A percentile compares a stretch with the other conserved stretches of the same genome.
Evolutionary conservation across 2,888 invertebrate genomes (phyloP).

Genomic region (Leptogaster cylindrica): DNA sequence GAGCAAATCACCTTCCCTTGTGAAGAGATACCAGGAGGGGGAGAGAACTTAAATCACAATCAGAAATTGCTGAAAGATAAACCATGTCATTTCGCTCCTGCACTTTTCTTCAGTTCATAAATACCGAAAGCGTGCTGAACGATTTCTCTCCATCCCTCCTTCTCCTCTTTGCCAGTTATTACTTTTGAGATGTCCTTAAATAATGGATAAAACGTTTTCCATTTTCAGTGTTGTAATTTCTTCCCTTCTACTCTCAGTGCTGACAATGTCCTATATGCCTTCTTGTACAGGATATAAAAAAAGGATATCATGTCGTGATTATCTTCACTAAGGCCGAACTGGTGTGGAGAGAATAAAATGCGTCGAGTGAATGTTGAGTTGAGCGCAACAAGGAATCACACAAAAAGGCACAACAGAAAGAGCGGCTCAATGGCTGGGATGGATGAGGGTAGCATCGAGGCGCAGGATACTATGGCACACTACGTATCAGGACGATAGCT

Average conservation of each 20-base stretch:
- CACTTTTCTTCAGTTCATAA: constrained; percentile 1
- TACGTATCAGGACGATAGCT: constrained; percentile 17
- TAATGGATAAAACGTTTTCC: constrained; percentile 37
- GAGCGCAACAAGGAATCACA: constrained; percentile 35
- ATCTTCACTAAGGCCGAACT: constrained; percentile 39
- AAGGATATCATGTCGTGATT: constrained; percentile 41
- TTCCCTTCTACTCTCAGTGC: neutral
- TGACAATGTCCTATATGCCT: constrained; percentile 32
- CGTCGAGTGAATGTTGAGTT: constrained; percentile 33
- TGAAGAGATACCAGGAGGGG: no score
- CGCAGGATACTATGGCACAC: constrained; percentile 3
- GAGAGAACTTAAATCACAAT: neutral
- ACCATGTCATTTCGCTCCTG: constrained; percentile 16
- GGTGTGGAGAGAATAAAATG: constrained; percentile 38
- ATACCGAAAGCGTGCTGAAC: constrained; percentile 25
- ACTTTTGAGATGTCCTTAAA: constrained; percentile 38
- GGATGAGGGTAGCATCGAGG: neutral
- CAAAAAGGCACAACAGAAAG: constrained; percentile 27
- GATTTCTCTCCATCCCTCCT: no score
- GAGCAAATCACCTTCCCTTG: no score
- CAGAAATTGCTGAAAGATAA: constrained; percentile 3
- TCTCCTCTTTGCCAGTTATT: constrained; percentile 9
- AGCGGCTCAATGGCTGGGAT: constrained; percentile 27
- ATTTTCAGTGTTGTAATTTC: constrained; percentile 38
- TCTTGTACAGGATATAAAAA: constrained; percentile 34